These are phyloP conservation scores for Tragelaphus buxtoni DNA, from an alignment of 2,113 vertebrate species.

Conservation along the genomic window DNA sequence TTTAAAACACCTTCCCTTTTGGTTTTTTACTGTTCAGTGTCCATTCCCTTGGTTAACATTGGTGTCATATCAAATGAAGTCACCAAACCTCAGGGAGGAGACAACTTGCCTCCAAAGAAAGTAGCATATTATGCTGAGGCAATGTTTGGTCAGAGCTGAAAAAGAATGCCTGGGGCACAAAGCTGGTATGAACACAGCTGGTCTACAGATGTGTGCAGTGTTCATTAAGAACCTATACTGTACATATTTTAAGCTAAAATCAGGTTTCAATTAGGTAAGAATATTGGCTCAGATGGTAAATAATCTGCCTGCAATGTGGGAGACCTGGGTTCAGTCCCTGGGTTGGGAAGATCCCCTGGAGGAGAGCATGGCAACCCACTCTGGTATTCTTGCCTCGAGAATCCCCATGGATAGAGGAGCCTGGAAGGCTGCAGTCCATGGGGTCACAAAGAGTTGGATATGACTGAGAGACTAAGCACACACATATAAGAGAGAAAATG, in stretches of 20 bases:
- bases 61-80: constrained; percentile 39
- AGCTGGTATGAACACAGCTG: neutral
- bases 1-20: constrained; percentile 53
- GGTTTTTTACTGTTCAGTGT: constrained; percentile 15
- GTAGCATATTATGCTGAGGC: neutral
- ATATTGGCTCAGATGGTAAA: neutral
- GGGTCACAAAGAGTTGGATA: accelerated
- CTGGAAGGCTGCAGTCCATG: neutral
- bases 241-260: neutral
- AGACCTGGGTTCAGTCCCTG: neutral
- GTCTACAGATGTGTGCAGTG: neutral
- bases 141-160: neutral
- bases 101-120: neutral
- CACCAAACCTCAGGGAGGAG: constrained; percentile 43
- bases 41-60: constrained; percentile 55
- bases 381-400: neutral
- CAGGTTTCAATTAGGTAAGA: neutral
- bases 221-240: neutral
- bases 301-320: neutral
- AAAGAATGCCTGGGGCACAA: neutral
- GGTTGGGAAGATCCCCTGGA: neutral
- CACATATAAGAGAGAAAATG: neutral
- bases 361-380: neutral
- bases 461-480: neutral
- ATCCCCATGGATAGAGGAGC: neutral